Conservation (phyloP, 2,113 vertebrate species). For the Datnioides undecimradiatus region DNA sequence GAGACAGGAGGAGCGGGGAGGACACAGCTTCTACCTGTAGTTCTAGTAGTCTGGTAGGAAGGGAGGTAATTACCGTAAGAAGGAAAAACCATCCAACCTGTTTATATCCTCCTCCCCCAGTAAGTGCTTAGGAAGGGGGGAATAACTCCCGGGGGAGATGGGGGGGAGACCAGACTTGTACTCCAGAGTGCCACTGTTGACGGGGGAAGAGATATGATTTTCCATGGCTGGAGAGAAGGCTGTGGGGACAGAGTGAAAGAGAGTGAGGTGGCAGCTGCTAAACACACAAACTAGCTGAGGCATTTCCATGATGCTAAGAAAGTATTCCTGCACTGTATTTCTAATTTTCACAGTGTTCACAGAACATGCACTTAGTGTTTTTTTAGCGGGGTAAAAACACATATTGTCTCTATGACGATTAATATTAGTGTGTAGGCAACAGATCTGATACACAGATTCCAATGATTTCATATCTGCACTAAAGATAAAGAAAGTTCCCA, state of each 20-base stretch:
- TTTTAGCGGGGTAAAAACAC: too few relatives aligned
- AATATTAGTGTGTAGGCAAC: background rate
- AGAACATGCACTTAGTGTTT: too few relatives aligned
- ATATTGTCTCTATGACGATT: background rate
- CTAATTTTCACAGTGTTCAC: background rate
- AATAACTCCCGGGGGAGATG: slow-evolving; percentile 94
- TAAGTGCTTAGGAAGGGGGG: slow-evolving; percentile 95
- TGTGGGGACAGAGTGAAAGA: slow-evolving; percentile 42
- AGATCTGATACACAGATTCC: background rate
- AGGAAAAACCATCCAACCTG: slow-evolving; percentile 93
- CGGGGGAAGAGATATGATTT: slow-evolving; percentile 91
- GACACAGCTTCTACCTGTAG: slow-evolving; percentile 70
- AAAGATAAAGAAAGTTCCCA: too few relatives aligned
- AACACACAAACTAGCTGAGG: background rate
- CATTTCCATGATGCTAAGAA: background rate
- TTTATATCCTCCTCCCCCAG: slow-evolving; percentile 95
- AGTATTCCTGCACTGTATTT: background rate
- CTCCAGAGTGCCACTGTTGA: slow-evolving; percentile 95
- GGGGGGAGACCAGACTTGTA: slow-evolving; percentile 93
- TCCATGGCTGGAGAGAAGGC: slow-evolving; percentile 96
- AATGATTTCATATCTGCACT: too few relatives aligned
- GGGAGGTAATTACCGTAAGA: slow-evolving; percentile 84
- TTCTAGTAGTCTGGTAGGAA: slow-evolving; percentile 66
- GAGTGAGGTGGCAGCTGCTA: background rate
- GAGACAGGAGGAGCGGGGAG: background rate